Percentiles rank a stretch among this genome's conserved stretches.
Evolutionary conservation across 1,140 invertebrate species (phyloP).

Genomic region (Diachasmimorpha longicaudata): DNA sequence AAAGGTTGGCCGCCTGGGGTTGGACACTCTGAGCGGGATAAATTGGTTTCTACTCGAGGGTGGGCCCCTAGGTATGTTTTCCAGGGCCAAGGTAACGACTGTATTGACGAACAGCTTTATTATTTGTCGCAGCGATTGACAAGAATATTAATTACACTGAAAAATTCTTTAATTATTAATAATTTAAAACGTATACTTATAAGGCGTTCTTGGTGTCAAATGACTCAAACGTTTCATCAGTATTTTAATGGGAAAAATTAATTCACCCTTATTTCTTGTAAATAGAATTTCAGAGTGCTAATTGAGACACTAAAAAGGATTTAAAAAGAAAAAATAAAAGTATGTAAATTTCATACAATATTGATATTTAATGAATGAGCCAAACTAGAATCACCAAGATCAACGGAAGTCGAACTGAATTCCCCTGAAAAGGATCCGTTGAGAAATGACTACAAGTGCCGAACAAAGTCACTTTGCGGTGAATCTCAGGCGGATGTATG

Average conservation of each 20-base stretch:
- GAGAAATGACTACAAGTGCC: not conserved
- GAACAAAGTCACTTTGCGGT: slow-evolving; percentile 10
- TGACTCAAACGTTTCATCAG: no score
- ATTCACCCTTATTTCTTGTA: no score
- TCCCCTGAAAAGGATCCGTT: not conserved
- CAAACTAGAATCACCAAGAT: not conserved
- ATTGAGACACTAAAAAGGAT: not conserved
- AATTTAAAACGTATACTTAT: no score
- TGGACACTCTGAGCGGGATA: slow-evolving; percentile 12
- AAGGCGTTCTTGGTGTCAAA: no score
- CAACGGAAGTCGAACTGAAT: not conserved
- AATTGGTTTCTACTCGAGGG: slow-evolving; percentile 16
- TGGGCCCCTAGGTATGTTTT: not conserved
- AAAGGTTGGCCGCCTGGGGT: slow-evolving; percentile 16
- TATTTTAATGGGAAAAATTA: no score
- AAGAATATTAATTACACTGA: not conserved
- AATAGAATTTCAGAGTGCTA: no score
- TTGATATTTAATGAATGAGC: not conserved
- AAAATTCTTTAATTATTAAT: no score
- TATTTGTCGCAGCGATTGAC: not conserved
- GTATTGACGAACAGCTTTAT: not conserved
- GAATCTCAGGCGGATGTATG: not conserved
- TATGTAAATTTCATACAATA: not conserved
- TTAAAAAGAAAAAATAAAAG: not conserved
- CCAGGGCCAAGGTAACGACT: not conserved